Evolutionary conservation across 2,797 vertebrate genomes (phyloP), one percentile per base, ranked within the genome.

Genomic region (Eospalax fontanierii): DNA sequence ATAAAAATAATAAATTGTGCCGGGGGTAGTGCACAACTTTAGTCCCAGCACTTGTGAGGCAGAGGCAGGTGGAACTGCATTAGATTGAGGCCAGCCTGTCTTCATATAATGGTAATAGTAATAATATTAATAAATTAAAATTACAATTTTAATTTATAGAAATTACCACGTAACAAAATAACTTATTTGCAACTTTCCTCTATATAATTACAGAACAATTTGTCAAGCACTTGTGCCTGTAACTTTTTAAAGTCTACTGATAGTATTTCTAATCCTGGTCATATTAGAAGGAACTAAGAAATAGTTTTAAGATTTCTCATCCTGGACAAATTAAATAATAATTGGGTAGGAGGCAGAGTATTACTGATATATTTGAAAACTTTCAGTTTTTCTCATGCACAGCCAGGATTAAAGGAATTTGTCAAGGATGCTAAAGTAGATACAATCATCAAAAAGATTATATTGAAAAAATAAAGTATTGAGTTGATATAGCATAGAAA

Each of bases 141-240:
- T n/a, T n/a, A n/a, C n/a, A n/a, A 71, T 90, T 88, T 93, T 84
- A 68, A 46, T 81, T 65, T 66, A 68, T 78, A 33, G 24, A 79
- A 78, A 73, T 76, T 73, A 84, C 87, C 84, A 93, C 26, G 76
- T 87, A 80, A 21, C 40, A 96, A 94, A 96, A 38, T 71, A 93
- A 75, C 50, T 89, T 85, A 75, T 70, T 90, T 82, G 6, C 6
- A 86, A 63, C 15, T 95, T 92, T 71, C 87, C 7, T 68, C 24
- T 43, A 2, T 14, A 59, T 4, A 61, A 7, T 38, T 87, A 40
- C 6, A 38, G 11, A 79, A 80, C 24, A 11, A 87, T 75, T 93
- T 95, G 66, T 75, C 8, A 43, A 38, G n/a, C 11, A 94, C 35
- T 94, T 43, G 46, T 1, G 68, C 18, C 50, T 50, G 43, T 1